These are phyloP conservation scores for Mycteria americana DNA, from an alignment of 2,797 vertebrate genomes.

Conservation along the genomic window DNA sequence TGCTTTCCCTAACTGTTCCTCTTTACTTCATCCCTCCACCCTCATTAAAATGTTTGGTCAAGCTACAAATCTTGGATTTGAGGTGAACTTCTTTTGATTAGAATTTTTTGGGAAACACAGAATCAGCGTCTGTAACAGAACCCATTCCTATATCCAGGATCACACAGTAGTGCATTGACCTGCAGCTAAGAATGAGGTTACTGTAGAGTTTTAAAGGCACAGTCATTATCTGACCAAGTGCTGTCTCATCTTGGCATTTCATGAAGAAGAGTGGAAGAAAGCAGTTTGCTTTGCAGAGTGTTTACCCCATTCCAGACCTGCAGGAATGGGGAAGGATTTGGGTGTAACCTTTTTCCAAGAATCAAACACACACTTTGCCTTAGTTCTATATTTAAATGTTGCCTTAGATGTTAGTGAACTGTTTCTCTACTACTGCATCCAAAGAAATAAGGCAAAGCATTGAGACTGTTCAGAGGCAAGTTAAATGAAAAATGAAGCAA, in stretches of 20 bases:
- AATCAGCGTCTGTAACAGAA: not conserved
- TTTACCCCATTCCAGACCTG: not conserved
- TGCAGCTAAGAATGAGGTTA: not conserved
- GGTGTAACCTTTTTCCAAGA: not conserved
- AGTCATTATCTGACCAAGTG: not conserved
- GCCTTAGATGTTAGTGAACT: not conserved
- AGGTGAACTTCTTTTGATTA: not conserved
- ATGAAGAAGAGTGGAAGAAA: not conserved
- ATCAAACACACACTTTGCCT: not conserved
- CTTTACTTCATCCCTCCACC: not conserved
- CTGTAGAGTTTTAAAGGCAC: not conserved
- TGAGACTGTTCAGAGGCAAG: not conserved
- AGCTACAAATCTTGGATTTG: not conserved
- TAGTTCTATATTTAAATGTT: not conserved
- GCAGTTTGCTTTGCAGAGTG: not conserved
- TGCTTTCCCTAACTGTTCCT: not conserved
- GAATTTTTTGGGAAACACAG: not conserved
- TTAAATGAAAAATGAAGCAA: not conserved
- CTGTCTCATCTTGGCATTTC: not conserved
- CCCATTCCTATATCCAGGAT: not conserved
- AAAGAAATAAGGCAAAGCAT: not conserved
- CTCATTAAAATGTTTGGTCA: not conserved
- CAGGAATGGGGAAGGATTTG: not conserved
- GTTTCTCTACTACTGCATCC: not conserved
- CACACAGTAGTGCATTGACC: fast-evolving